A percentile compares a stretch with the other conserved stretches of the same genome.
These are phyloP conservation scores for Condylura cristata DNA, from an alignment of 2,113 vertebrate genomes.

Conservation along the genomic window DNA sequence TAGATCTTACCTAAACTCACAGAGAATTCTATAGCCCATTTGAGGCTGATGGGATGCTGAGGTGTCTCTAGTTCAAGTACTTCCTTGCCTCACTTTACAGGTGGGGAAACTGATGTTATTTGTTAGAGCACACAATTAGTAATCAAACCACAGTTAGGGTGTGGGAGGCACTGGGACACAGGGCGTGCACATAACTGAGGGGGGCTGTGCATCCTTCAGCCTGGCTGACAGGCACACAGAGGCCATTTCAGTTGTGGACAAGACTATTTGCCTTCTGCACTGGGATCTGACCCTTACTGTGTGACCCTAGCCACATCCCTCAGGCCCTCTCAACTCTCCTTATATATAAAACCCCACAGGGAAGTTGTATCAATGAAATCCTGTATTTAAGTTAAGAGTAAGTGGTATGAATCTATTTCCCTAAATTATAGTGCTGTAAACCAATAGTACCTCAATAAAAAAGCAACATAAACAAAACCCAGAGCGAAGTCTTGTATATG, in stretches of 20 bases:
- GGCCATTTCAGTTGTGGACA: background rate
- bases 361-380: background rate
- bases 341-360: background rate
- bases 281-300: background rate
- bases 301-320: background rate
- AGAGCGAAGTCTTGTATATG: background rate
- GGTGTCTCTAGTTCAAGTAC: background rate
- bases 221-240: too few relatives aligned
- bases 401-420: too few relatives aligned
- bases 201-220: background rate
- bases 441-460: too few relatives aligned
- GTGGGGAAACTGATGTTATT: background rate
- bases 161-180: fast-evolving
- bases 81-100: background rate
- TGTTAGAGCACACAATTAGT: background rate
- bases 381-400: background rate
- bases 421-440: too few relatives aligned
- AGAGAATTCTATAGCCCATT: background rate
- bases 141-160: background rate
- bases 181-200: background rate
- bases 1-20: background rate
- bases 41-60: background rate
- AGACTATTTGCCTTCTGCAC: background rate
- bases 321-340: background rate
- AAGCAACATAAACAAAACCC: background rate